Conservation (phyloP, 2,888 invertebrate genomes). For the Brachyptera putata region DNA sequence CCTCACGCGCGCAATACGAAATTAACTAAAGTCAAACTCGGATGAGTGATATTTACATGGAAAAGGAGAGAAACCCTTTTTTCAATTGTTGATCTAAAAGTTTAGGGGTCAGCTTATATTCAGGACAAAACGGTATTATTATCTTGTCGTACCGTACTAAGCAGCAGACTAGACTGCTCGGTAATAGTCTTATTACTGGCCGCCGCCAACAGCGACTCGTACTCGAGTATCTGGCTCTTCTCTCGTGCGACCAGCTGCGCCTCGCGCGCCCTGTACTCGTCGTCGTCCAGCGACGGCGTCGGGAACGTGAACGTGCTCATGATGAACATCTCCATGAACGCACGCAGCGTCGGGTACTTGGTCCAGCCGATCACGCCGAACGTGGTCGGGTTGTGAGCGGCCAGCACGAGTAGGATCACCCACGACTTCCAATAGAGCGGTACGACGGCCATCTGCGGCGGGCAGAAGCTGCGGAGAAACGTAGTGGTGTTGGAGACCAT, state of each 20-base stretch:
- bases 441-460: conserved; percentile 87
- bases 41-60: no score
- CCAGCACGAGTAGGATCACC: conserved; percentile 79
- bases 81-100: no score
- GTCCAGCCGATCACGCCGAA: conserved; percentile 86
- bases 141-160: conserved; percentile 78
- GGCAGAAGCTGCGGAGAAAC: conserved; percentile 56
- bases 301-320: conserved; percentile 77
- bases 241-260: conserved; percentile 65
- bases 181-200: conserved; percentile 85
- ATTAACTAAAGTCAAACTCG: no score
- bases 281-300: conserved; percentile 58
- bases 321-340: conserved; percentile 94
- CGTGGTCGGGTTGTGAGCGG: conserved; percentile 86
- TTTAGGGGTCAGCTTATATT: no score
- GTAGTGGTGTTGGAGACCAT: conserved; percentile 9
- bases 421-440: conserved; percentile 93
- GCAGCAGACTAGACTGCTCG: conserved; percentile 79
- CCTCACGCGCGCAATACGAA: no score
- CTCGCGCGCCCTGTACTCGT: conserved; percentile 60
- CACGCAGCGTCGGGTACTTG: conserved; percentile 83
- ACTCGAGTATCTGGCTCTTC: conserved; percentile 75
- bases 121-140: no score
- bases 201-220: conserved; percentile 89
- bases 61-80: no score